phyloP scores from a whole-genome alignment of 2,113 vertebrate genomes.

The Ameiurus melas region DNA sequence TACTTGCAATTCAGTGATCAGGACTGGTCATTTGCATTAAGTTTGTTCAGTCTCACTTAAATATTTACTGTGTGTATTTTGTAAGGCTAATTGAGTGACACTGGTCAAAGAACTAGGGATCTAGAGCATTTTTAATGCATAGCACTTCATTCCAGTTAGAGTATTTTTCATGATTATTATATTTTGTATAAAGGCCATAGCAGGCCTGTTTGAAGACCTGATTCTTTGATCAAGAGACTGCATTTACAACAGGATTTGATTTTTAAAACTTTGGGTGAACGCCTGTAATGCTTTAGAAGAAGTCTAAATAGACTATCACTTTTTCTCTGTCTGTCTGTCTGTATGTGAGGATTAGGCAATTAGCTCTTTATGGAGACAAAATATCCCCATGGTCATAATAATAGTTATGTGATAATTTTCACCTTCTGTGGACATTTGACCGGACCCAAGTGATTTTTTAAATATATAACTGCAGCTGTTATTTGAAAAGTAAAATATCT shows the following conservation, averaged over 20 bases:
- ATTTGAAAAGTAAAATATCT: background rate
- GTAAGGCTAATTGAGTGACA: constrained; percentile 22
- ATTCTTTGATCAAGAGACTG: background rate
- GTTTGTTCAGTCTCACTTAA: constrained; percentile 44
- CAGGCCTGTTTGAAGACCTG: background rate
- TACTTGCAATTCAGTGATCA: background rate
- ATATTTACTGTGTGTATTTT: constrained; percentile 10
- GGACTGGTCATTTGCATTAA: constrained; percentile 46
- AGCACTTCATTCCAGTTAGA: background rate
- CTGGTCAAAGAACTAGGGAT: constrained; percentile 28
- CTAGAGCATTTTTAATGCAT: constrained; percentile 46
- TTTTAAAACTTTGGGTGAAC: background rate
- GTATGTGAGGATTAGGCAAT: background rate
- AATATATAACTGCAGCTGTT: background rate
- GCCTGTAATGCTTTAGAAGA: background rate
- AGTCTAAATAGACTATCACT: background rate
- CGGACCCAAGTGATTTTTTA: background rate
- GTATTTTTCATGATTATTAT: background rate
- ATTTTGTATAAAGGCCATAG: background rate
- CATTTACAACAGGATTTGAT: background rate
- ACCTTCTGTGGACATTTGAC: background rate
- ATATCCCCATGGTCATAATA: background rate
- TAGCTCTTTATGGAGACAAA: background rate
- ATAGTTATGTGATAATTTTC: background rate
- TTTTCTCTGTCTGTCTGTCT: background rate